phyloP scores from a whole-genome alignment of 2,113 vertebrate genomes.

The Tychaedon coryphoeus region DNA sequence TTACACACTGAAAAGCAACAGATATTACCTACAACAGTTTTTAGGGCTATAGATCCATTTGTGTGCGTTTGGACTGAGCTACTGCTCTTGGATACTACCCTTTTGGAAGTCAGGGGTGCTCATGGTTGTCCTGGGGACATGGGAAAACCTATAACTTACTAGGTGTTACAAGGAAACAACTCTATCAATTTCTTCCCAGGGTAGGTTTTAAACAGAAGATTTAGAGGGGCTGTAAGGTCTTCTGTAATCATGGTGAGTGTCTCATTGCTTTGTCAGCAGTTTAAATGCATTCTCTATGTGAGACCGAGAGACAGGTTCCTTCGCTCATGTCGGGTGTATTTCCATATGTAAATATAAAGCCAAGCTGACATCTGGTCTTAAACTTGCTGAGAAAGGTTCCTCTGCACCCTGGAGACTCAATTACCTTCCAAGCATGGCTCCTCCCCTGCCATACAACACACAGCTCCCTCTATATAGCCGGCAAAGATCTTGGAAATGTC shows the following conservation, averaged over 20 bases:
- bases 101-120: background rate
- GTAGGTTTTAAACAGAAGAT: background rate
- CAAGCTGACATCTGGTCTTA: background rate
- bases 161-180: background rate
- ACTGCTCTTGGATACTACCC: accelerated
- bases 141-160: background rate
- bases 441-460: accelerated
- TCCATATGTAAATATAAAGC: background rate
- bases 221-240: background rate
- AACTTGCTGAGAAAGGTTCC: background rate
- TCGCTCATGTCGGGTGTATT: background rate
- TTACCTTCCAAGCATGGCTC: background rate
- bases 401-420: background rate
- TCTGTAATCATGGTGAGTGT: background rate
- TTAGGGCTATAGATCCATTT: background rate
- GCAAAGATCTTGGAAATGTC: background rate
- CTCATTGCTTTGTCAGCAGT: background rate
- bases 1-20: background rate
- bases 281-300: background rate
- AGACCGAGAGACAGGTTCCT: background rate
- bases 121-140: background rate
- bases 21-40: background rate
- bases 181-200: background rate
- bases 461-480: background rate
- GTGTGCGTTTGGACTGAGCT: background rate